Evolutionary conservation across 2,888 invertebrate species (phyloP), one percentile per base, ranked within the genome.

Genomic region (Orchesella flavescens): DNA sequence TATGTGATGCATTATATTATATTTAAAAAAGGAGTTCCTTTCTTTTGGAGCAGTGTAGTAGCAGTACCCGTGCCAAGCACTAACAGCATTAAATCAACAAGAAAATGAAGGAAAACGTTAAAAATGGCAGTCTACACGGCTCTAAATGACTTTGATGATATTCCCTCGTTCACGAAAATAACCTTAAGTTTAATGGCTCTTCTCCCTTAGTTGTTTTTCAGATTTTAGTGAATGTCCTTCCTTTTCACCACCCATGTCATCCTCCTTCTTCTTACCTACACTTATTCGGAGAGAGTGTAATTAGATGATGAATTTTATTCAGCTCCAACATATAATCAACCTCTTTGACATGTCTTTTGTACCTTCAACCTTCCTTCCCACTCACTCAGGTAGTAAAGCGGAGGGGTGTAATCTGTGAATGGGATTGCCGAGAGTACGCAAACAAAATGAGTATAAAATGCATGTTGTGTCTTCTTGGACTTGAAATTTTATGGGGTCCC

Each of bases 241-340:
- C 57, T 24, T 55, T 15, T 55, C 55, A 34, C 24, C 44, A n/a
- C n/a, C 57, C 63, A 44, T 53, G 44, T 75, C 65, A 75, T 65
- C 53, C 53, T 55, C 24, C 44, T 44, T 44, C 44, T 44, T 44
- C 59, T 59, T 43, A 19, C 21, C 19, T 46, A 10, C 69, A 68
- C 46, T 57, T 57, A 15, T 46, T 34, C 23, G 19, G 7, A 63
- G 49, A 63, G 49, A 21, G 53, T 75, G 65, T 65, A 75, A 75
- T 75, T 75, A 75, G 53, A 75, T 75, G 75, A 75, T 65, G 75
- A 75, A 65, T 65, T 66, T 65, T 65, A 75, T 74, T 24, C 61
- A 71, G n/a, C 21, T 7, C n/a, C 21, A 68, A 24, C 71, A 1
- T 72, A 72, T 72, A 72, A 24, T 72, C 71, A 53, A 72, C 57